A percentile compares a stretch with the other conserved stretches of the same genome.
phyloP scores from a whole-genome alignment of 2,797 vertebrate species.

The Otolemur crassicaudatus region DNA sequence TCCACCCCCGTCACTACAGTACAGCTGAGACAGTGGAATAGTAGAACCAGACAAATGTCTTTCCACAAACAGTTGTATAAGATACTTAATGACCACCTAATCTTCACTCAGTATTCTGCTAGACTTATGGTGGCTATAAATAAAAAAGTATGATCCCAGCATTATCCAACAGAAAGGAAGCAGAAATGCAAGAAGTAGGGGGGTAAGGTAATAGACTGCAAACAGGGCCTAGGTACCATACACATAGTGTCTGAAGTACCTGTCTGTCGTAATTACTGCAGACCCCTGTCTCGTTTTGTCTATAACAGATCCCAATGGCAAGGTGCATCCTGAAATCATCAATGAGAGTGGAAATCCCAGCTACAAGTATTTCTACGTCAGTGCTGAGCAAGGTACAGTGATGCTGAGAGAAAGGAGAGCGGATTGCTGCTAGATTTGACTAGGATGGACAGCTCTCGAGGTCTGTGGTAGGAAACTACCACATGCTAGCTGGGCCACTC shows the following conservation, averaged over 20 bases:
- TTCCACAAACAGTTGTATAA: neutral
- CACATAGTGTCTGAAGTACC: neutral
- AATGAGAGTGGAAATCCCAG: conserved; percentile 97
- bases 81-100: conserved; percentile 24
- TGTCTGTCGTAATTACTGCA: neutral
- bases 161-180: conserved; percentile 42
- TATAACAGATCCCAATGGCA: conserved; percentile 93
- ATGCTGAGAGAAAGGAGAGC: neutral
- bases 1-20: neutral
- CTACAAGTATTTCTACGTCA: conserved; percentile 99
- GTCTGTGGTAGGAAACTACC: neutral
- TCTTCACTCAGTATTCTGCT: conserved; percentile 25
- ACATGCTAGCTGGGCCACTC: neutral
- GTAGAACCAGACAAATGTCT: conserved; percentile 5
- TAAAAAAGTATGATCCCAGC: conserved; percentile 33
- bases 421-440: neutral
- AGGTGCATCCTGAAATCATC: conserved; percentile 95
- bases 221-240: neutral
- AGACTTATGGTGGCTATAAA: conserved; percentile 20
- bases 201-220: neutral
- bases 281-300: conserved; percentile 26
- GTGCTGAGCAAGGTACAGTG: conserved; percentile 94
- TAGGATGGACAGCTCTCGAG: neutral
- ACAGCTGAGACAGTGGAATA: neutral
- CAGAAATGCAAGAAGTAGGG: neutral